Conservation (phyloP, 2,797 vertebrate genomes). For the Liasis olivaceus region DNA sequence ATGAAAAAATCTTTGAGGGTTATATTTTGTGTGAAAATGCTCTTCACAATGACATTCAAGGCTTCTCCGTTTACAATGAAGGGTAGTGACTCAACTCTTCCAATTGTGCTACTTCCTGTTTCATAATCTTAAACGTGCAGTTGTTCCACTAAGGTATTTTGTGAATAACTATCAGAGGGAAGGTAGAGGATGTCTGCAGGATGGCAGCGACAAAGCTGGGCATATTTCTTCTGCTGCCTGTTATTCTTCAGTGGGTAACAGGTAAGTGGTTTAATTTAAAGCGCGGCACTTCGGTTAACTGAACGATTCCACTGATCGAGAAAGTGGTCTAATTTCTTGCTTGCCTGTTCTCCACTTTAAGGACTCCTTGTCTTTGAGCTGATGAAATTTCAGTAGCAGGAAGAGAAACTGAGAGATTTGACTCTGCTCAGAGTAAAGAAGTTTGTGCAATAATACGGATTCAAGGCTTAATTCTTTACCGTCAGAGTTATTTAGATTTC, state of each 20-base stretch:
- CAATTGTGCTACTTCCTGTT: conserved; percentile 48
- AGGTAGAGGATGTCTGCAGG: accelerated
- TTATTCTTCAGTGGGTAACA: not conserved
- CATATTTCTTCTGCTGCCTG: not conserved
- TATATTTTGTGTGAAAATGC: not conserved
- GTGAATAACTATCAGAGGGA: not conserved
- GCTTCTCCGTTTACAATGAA: accelerated
- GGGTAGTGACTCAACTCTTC: not conserved
- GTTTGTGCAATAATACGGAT: too few relatives aligned
- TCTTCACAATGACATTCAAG: accelerated
- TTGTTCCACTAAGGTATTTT: not conserved
- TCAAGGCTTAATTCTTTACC: too few relatives aligned
- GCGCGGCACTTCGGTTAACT: too few relatives aligned
- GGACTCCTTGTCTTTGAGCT: not conserved
- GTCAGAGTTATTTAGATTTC: too few relatives aligned
- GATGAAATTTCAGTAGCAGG: not conserved
- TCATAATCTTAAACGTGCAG: not conserved
- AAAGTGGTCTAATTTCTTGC: not conserved
- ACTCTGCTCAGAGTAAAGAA: not conserved
- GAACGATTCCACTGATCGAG: accelerated
- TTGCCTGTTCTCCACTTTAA: not conserved
- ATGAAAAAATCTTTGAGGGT: not conserved
- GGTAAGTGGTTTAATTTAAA: not conserved
- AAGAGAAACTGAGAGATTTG: not conserved
- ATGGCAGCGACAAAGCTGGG: not conserved